Evolutionary conservation across 2,113 vertebrate species (phyloP), one percentile per base, ranked within the genome.

Genomic region (Zosterops lateralis): DNA sequence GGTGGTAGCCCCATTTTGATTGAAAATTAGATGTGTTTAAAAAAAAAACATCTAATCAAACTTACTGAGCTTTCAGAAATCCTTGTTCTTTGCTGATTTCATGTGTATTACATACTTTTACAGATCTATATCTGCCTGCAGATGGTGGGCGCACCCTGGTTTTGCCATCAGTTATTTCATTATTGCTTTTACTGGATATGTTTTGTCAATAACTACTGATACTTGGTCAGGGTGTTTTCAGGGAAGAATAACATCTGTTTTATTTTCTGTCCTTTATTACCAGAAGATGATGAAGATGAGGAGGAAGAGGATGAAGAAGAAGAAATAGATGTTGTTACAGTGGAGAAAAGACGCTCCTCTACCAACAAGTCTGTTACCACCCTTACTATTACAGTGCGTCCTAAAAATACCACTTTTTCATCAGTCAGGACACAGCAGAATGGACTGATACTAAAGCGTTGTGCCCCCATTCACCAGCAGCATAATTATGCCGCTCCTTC

Each of bases 401-500:
- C 97, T 84, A 98, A 97, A 94, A 92, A 91, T 87, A 57, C 97
- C 38, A 70, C 94, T 29, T 97, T 97, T 36, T 97, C 98, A 21
- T 95, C 98, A 9, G 89, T 97, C 78, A 97, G 98, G 94, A 98
- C 87, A 93, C 97, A 26, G 96, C 97, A 82, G 15, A 98, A 98
- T 20, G 99, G 99, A 97, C 97, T 99, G 68, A 98, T 99, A 88
- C 96, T 99, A 38, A 99, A 99, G 73, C 98, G 99, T 65, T 99
- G 99, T 1, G 98, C 99, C 4, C 99, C 99, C 44, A 99, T 99
- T 97, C 99, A 99, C 96, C 99, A 99, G 97, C 99, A 99, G 72
- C 99, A 99, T 97, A 99, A 99, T 97, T 99, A 99, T 6, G 99
- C 99, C 0, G 99, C 99, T 12, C 99, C 99, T 7, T 99, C 99